phyloP scores from a whole-genome alignment of 2,888 invertebrate species.

The Trachelus troglodyta region DNA sequence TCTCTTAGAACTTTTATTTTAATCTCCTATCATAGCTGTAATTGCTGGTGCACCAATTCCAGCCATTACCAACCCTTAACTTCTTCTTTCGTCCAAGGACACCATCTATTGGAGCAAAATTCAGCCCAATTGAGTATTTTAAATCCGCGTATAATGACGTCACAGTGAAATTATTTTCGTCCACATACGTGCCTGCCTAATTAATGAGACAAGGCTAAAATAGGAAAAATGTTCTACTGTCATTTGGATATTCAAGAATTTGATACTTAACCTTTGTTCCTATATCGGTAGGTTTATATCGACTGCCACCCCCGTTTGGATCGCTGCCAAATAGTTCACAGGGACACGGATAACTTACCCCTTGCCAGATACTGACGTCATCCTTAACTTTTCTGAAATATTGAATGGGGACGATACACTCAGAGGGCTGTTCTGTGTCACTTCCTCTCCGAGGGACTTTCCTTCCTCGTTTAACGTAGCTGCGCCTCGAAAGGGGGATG shows the following conservation, averaged over 20 bases:
- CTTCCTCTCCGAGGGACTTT: background rate
- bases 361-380: background rate
- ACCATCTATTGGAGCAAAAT: background rate
- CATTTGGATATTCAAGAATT: background rate
- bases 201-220: no score
- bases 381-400: background rate
- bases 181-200: no score
- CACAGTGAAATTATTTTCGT: background rate
- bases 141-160: background rate
- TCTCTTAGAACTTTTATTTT: background rate
- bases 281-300: slow-evolving; percentile 41
- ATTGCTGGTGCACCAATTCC: background rate
- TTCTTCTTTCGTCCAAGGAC: background rate
- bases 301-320: slow-evolving; percentile 52
- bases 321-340: slow-evolving; percentile 47
- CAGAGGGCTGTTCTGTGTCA: background rate
- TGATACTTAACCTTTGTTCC: slow-evolving; percentile 30
- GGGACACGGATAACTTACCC: background rate
- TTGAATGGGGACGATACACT: background rate
- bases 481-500: background rate
- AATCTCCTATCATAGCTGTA: background rate
- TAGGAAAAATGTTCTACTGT: no score
- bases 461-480: background rate
- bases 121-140: background rate
- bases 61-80: background rate